Evolutionary conservation across 2,113 vertebrate species (phyloP), one percentile per base, ranked within the genome.

Genomic region (Scomber japonicus): DNA sequence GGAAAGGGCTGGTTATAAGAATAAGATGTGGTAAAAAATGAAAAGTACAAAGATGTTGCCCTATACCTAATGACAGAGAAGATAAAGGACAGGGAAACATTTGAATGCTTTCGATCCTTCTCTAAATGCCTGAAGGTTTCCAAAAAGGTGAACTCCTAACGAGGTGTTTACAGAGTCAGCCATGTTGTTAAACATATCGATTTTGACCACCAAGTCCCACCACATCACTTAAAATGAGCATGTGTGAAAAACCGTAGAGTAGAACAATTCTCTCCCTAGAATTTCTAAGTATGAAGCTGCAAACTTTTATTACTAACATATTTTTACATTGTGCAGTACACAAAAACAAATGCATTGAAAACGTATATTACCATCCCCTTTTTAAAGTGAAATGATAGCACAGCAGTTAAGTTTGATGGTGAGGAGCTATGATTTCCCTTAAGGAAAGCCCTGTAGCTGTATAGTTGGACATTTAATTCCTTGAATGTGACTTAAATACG

Each of bases 141-240:
- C 44, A 64, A 78, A 81, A 83, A 91, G 83, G 75, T 84, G 74
- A 87, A 75, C 69, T 82, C 64, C 68, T 91, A 90, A 88, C 85
- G 82, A 90, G 89, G 65, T 85, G 86, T 84, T 91, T 79, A 88
- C 79, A 49, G 31, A 90, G 65, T 85, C 77, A 78, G 75, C 77
- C 78, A 66, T 87, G 72, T 89, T 83, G 82, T 66, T 80, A 78
- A 88, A 71, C 30, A 5, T 63, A 90, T 83, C 4, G 75, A 92
- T 90, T 90, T 83, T 9, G 8, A 40, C 40, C 51, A 69, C 35
- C 21, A 44, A 55, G 70, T 83, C 53, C 69, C 80, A 72, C 21
- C 55, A 53, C 75, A 67, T 74, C 76, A 75, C 65, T 80, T 89
- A 60, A 82, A 85, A 86, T 45, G 53, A 71, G 64, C 30, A 68